Evolutionary conservation across 2,113 vertebrate genomes (phyloP).

Genomic region (Psophia crepitans): DNA sequence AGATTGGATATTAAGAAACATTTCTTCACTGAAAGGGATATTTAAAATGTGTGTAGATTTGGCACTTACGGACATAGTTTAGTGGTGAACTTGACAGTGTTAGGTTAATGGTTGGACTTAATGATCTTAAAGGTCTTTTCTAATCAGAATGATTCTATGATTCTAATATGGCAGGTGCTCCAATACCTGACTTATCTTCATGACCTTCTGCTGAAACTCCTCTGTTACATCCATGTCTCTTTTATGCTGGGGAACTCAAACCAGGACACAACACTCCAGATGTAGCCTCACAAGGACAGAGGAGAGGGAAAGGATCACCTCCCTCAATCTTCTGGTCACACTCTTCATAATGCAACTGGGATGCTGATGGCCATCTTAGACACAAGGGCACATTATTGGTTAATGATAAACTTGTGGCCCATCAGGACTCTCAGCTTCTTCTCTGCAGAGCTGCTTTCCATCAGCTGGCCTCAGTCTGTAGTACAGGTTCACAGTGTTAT

Average conservation of each 20-base stretch:
- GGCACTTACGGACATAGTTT: too few relatives aligned
- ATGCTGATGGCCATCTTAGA: background rate
- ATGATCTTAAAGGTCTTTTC: too few relatives aligned
- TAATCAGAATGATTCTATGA: too few relatives aligned
- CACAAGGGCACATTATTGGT: background rate
- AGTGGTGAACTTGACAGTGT: too few relatives aligned
- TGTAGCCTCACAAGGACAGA: background rate
- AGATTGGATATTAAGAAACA: too few relatives aligned
- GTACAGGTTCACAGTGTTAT: background rate
- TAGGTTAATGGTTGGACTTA: too few relatives aligned
- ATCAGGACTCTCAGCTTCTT: background rate
- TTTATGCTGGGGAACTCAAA: background rate
- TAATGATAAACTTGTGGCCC: background rate
- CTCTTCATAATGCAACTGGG: background rate
- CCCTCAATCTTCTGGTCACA: background rate
- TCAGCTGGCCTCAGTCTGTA: background rate
- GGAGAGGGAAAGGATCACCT: background rate
- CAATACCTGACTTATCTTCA: background rate
- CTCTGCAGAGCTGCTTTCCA: background rate
- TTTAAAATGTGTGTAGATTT: too few relatives aligned
- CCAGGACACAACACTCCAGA: background rate
- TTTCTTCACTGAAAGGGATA: too few relatives aligned
- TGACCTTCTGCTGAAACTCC: background rate
- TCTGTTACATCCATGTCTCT: background rate
- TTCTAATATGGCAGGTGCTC: background rate